Conservation (phyloP, 2,888 invertebrate species). For the Pomacea canaliculata region DNA sequence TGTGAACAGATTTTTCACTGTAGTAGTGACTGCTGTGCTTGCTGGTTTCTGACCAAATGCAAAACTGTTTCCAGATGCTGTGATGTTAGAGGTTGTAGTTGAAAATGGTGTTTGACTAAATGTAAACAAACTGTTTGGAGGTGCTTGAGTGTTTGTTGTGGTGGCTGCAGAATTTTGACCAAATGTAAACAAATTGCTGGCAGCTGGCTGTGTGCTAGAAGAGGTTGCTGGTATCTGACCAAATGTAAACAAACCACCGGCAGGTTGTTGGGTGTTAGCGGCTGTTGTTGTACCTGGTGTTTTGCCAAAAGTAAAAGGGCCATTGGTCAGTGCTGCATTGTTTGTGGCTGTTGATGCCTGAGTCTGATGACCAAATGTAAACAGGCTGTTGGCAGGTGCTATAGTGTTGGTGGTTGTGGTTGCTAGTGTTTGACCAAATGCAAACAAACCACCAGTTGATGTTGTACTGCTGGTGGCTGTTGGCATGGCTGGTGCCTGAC, state of each 20-base stretch:
- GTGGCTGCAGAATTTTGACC: background rate
- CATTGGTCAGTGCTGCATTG: background rate
- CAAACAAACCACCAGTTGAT: background rate
- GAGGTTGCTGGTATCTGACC: background rate
- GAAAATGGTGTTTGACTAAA: background rate
- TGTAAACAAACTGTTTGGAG: background rate
- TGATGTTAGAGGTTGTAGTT: background rate
- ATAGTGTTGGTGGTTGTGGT: background rate
- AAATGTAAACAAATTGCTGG: background rate
- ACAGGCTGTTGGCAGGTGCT: too few relatives aligned
- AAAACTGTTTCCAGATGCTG: background rate
- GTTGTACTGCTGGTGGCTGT: background rate
- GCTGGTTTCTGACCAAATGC: slow-evolving; percentile 7
- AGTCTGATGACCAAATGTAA: too few relatives aligned
- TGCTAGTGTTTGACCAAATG: slow-evolving; percentile 4
- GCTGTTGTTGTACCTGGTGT: background rate
- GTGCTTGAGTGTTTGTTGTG: background rate
- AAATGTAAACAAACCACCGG: background rate
- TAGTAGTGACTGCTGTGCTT: background rate
- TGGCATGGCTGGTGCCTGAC: too few relatives aligned
- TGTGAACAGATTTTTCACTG: background rate
- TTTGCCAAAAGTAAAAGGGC: slow-evolving; percentile 6
- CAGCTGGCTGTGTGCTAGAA: too few relatives aligned
- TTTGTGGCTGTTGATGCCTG: background rate
- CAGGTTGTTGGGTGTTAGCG: background rate